A percentile compares a stretch with the other conserved stretches of the same genome.
Evolutionary conservation across 2,797 vertebrate species (phyloP).

Genomic region (Diplodus puntazzo): DNA sequence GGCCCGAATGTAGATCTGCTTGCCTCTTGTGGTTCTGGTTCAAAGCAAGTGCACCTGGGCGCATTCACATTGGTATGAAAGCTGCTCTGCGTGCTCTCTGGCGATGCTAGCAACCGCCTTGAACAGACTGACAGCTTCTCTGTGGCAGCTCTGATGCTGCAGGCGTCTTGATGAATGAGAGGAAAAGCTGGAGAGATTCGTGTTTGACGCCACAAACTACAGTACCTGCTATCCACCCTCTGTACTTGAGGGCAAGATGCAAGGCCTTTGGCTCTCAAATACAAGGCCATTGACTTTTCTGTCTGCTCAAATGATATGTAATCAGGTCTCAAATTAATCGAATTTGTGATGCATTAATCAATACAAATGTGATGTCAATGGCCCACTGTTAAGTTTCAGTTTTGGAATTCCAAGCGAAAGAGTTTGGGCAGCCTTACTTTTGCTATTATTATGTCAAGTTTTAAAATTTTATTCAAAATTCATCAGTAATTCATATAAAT

Average conservation of each 20-base stretch:
- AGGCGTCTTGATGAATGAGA: constrained; percentile 65
- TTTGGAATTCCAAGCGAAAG: too few relatives aligned
- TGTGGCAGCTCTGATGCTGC: constrained; percentile 63
- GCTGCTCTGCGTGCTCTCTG: constrained; percentile 63
- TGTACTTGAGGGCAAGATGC: constrained; percentile 52
- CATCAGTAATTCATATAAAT: neutral
- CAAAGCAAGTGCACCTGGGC: constrained; percentile 51
- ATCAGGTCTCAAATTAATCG: constrained; percentile 1
- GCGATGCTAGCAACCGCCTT: constrained; percentile 60
- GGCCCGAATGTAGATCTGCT: constrained; percentile 45
- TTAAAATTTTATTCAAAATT: constrained; percentile 3
- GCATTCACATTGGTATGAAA: constrained; percentile 54
- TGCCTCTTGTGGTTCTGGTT: constrained; percentile 48
- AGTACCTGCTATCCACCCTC: constrained; percentile 43
- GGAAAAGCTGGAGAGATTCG: constrained; percentile 64
- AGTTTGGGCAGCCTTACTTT: neutral
- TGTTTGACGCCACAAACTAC: constrained; percentile 47
- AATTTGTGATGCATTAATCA: constrained; percentile 32
- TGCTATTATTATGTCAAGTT: neutral
- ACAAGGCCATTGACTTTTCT: constrained; percentile 31
- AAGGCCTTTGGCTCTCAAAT: constrained; percentile 34
- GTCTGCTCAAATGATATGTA: constrained; percentile 39
- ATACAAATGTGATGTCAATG: neutral
- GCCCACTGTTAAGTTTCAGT: too few relatives aligned
- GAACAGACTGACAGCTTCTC: constrained; percentile 67